These are phyloP conservation scores for Aptenodytes forsteri DNA, from an alignment of 2,113 vertebrate species.

Conservation along the genomic window DNA sequence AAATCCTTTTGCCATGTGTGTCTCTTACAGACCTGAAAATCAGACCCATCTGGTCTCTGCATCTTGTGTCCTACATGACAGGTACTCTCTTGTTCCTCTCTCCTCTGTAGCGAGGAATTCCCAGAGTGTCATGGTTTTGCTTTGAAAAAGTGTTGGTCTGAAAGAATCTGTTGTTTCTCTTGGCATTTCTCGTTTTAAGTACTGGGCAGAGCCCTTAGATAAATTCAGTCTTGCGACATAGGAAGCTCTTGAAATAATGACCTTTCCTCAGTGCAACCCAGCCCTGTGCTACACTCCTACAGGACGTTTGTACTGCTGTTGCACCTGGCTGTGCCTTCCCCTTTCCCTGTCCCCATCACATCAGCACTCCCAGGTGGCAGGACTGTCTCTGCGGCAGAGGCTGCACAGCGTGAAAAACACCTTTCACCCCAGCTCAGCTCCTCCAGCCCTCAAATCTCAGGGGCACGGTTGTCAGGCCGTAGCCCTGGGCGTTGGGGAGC, in stretches of 20 bases:
- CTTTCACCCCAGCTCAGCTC: not conserved
- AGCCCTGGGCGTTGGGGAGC: fast-evolving
- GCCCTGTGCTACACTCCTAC: not conserved
- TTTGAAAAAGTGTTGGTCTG: not conserved
- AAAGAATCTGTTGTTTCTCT: not conserved
- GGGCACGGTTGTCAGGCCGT: fast-evolving
- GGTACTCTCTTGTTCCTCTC: not conserved
- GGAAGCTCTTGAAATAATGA: not conserved
- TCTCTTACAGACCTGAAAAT: not conserved
- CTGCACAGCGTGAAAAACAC: not conserved
- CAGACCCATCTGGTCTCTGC: not conserved
- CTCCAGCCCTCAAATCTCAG: fast-evolving
- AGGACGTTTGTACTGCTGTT: not conserved
- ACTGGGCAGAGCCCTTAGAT: not conserved
- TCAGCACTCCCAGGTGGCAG: not conserved
- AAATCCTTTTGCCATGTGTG: not conserved
- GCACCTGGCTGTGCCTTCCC: not conserved
- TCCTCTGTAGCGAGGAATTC: fast-evolving
- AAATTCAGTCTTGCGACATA: not conserved
- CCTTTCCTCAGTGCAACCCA: too few species aligned
- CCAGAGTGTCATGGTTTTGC: not conserved
- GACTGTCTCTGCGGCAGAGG: not conserved
- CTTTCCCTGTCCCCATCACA: too few species aligned
- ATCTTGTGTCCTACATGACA: not conserved
- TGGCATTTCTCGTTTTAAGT: not conserved